These are phyloP conservation scores for Toxonevra muliebris DNA, from an alignment of 2,888 invertebrate genomes.

Conservation along the genomic window DNA sequence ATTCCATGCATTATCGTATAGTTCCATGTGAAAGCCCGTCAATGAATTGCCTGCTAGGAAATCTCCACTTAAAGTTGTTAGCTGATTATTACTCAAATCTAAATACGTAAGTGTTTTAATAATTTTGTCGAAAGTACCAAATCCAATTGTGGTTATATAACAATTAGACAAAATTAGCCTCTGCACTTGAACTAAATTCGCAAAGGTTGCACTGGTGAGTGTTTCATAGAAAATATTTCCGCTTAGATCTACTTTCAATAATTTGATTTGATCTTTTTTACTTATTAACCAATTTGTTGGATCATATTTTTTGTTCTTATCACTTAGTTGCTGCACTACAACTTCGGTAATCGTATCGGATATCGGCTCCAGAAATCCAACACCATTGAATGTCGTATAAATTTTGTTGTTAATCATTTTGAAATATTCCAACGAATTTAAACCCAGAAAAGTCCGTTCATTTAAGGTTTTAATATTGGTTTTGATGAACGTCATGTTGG, in stretches of 20 bases:
- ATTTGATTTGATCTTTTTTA: conserved; percentile 24
- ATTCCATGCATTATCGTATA: conserved; percentile 44
- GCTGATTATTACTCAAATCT: conserved; percentile 45
- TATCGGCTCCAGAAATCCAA: conserved; percentile 44
- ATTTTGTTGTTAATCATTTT: conserved; percentile 38
- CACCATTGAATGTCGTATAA: conserved; percentile 25
- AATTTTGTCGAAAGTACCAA: conserved; percentile 28
- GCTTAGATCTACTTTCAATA: conserved; percentile 43
- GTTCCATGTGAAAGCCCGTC: conserved; percentile 25
- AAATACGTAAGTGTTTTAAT: conserved; percentile 26
- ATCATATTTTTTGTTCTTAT: conserved; percentile 22
- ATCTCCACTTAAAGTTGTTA: conserved; percentile 35
- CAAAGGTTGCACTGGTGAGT: conserved; percentile 39
- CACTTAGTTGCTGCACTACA: conserved; percentile 10
- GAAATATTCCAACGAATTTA: conserved; percentile 42
- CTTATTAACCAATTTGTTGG: conserved; percentile 43
- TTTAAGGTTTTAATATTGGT: conserved; percentile 34
- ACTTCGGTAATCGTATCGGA: conserved; percentile 32
- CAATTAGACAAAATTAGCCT: conserved; percentile 44
- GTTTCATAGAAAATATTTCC: conserved; percentile 44
- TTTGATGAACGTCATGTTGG: conserved; percentile 37
- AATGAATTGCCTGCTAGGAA: conserved; percentile 29
- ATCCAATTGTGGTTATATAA: conserved; percentile 28
- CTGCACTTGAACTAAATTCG: conserved; percentile 38
- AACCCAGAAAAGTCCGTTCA: conserved; percentile 41